Conservation (phyloP, 2,888 invertebrate species). For the Osmoderma eremita region DNA sequence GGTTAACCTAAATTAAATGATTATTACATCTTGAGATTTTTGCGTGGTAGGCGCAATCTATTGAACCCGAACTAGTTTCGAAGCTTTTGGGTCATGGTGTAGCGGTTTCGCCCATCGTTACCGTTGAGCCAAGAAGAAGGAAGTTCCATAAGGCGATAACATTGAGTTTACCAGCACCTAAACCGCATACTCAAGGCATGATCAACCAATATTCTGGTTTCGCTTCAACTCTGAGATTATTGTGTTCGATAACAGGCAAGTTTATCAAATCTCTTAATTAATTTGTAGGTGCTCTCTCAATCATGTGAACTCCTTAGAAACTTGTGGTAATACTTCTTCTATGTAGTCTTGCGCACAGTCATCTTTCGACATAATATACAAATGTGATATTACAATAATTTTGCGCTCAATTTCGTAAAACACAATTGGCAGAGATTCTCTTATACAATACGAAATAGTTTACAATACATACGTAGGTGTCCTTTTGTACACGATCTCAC, state of each 20-base stretch:
- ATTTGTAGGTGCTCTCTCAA: constrained; percentile 6
- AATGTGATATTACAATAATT: not conserved
- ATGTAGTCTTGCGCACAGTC: constrained; percentile 39
- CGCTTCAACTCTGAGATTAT: constrained; percentile 86
- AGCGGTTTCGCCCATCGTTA: constrained; percentile 97
- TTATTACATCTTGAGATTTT: constrained; percentile 14
- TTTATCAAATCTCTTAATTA: constrained; percentile 12
- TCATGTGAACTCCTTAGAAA: constrained; percentile 10
- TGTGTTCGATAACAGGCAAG: constrained; percentile 93
- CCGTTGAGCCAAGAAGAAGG: constrained; percentile 95
- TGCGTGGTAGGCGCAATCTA: constrained; percentile 83
- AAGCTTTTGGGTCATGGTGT: constrained; percentile 95
- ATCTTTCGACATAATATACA: constrained; percentile 6
- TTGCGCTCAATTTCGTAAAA: not conserved
- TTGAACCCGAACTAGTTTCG: constrained; percentile 83
- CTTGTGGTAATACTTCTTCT: constrained; percentile 24
- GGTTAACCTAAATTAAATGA: too few relatives aligned
- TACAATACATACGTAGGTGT: too few relatives aligned
- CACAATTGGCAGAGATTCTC: too few relatives aligned
- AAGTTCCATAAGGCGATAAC: constrained; percentile 99
- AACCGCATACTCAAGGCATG: constrained; percentile 73
- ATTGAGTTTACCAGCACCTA: constrained; percentile 91
- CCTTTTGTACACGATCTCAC: too few relatives aligned
- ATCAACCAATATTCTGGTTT: constrained; percentile 84
- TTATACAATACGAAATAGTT: too few relatives aligned